Evolutionary conservation across 2,888 invertebrate genomes (phyloP).

Genomic region (Tiphia femorata): DNA sequence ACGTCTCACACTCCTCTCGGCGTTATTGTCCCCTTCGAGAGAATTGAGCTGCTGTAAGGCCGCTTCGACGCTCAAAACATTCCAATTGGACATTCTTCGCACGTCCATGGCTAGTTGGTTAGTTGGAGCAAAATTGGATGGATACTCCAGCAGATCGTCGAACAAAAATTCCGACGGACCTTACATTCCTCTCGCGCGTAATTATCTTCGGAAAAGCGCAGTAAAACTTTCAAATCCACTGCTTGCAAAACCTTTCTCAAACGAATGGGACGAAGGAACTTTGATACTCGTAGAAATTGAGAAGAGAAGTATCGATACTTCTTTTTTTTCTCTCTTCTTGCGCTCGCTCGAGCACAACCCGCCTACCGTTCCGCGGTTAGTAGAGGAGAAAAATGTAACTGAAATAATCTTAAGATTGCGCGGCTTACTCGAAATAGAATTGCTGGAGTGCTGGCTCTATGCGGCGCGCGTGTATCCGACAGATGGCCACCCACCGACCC

Average conservation of each 20-base stretch:
- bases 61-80: conserved; percentile 65
- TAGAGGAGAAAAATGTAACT: conserved; percentile 50
- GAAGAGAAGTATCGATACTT: no score
- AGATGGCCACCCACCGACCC: conserved; percentile 2
- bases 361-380: conserved; percentile 38
- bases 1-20: conserved; percentile 47
- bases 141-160: background rate
- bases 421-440: conserved; percentile 40
- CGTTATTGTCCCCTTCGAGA: conserved; percentile 50
- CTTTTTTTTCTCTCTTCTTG: conserved; percentile 10
- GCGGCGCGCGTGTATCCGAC: conserved; percentile 29
- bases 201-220: no score
- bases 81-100: conserved; percentile 69
- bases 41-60: conserved; percentile 62
- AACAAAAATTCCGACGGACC: no score
- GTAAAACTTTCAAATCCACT: no score
- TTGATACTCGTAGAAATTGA: no score
- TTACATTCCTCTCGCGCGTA: no score
- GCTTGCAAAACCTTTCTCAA: no score
- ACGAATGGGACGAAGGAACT: no score
- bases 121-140: conserved; percentile 1
- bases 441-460: conserved; percentile 51
- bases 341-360: conserved; percentile 25
- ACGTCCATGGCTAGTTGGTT: conserved; percentile 54
- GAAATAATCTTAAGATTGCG: conserved; percentile 49